Percentiles rank a stretch among this genome's conserved stretches.
These are phyloP conservation scores for Sericinus montela DNA, from an alignment of 2,888 invertebrate genomes.

Conservation along the genomic window DNA sequence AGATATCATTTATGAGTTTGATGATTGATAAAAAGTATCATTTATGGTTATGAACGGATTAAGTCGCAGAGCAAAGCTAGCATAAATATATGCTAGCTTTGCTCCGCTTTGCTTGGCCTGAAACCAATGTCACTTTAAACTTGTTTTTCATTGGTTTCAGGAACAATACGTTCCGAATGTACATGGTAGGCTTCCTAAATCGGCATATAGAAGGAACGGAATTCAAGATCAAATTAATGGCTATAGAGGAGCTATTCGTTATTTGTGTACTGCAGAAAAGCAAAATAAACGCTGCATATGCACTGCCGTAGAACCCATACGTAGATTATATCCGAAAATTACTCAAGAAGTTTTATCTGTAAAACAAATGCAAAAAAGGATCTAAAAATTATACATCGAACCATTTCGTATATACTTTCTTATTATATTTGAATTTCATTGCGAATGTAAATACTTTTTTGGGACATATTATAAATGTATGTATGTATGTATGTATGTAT, in stretches of 20 bases:
- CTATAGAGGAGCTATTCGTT: slow-evolving; percentile 60
- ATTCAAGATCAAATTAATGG: slow-evolving; percentile 68
- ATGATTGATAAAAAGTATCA: too few species aligned
- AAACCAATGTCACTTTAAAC: too few species aligned
- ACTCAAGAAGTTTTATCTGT: slow-evolving; percentile 54
- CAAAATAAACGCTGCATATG: slow-evolving; percentile 37
- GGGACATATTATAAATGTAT: too few species aligned
- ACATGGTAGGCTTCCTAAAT: slow-evolving; percentile 59
- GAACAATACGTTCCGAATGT: slow-evolving; percentile 69
- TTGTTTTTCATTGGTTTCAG: slow-evolving; percentile 58
- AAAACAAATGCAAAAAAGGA: slow-evolving; percentile 47
- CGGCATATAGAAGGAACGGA: slow-evolving; percentile 62
- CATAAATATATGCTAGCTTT: too few species aligned
- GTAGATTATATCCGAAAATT: slow-evolving; percentile 44
- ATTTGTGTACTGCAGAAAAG: slow-evolving; percentile 44
- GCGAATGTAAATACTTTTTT: too few species aligned
- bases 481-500: too few species aligned
- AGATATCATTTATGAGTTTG: too few species aligned
- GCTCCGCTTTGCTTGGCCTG: too few species aligned
- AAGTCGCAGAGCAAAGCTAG: too few species aligned
- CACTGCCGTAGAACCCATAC: slow-evolving; percentile 52
- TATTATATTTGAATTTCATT: too few species aligned
- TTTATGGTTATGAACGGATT: too few species aligned
- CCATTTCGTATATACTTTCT: too few species aligned
- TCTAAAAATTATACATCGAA: neutral